Base-by-base conservation (phyloP, 2,888 invertebrate species). In the Ennomos quercinarius region DNA sequence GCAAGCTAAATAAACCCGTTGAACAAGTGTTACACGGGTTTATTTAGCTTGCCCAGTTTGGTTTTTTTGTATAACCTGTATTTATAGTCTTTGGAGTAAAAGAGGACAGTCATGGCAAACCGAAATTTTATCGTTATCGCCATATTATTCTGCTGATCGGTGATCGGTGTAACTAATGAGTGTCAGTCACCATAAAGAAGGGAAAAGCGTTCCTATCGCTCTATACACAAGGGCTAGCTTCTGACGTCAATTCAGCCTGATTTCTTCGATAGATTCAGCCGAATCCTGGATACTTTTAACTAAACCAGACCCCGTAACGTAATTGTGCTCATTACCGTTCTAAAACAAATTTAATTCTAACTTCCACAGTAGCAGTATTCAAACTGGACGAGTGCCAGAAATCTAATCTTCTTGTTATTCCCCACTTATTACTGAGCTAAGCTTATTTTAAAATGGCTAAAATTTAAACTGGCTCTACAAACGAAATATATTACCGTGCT, bases 321-420 rank as follows among this genome's bases (percentile, higher is more conserved):
- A 6, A 27, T 27, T 27, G 27, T 6, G 2, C 27, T 27, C 27
- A 27, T 45, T 46, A 37, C 53, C 36, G 17, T 43, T 44, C 27
- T 10, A 27, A n/a, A 27, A 36, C 37, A 57, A 42, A 51, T 41
- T 51, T 51, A 51, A 43, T 47, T 57, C 35, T 39, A 52, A 38
- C 36, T 52, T 42, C 39, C 17, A n/a, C 39, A 8, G n/a, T 53
- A 45, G 53, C 37, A 45, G 49, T 38, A 34, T 58, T 48, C 39
- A 42, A 58, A 11, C 42, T 52, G 58, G 57, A 43, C 17, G 9
- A 43, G 58, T 11, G 58, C 58, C 58, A 53, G 48, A 10, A 49
- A 58, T 43, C 39, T 58, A 58, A 58, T 44, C 52, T 52, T 52
- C 47, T 44, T 49, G 58, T 49, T 53, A 43, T 48, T 2, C 39